These are phyloP conservation scores for Stegastes partitus DNA, from an alignment of 2,113 vertebrate genomes.

Conservation along the genomic window DNA sequence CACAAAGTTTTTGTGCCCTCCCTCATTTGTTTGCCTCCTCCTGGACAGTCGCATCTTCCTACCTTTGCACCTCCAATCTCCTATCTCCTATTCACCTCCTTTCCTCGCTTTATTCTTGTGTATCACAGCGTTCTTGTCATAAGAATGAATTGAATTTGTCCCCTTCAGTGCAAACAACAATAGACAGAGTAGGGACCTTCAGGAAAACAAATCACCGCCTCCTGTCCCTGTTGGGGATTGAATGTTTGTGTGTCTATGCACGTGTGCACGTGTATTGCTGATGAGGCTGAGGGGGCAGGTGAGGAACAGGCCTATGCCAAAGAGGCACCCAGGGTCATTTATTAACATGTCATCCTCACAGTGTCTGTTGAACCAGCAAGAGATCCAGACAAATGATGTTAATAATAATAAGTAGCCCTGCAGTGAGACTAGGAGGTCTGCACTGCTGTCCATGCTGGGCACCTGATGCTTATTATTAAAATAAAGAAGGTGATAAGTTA, in stretches of 20 bases:
- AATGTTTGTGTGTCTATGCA: constrained; percentile 78
- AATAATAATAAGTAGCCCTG: constrained; percentile 97
- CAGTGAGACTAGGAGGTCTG: constrained; percentile 89
- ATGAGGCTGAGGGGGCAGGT: constrained; percentile 82
- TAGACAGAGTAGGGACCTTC: constrained; percentile 96
- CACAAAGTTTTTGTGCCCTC: constrained; percentile 82
- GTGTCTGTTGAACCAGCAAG: constrained; percentile 93
- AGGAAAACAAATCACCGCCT: constrained; percentile 97
- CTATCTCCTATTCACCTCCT: constrained; percentile 29
- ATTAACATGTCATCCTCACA: constrained; percentile 95
- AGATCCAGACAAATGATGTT: constrained; percentile 98
- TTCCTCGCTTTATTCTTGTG: constrained; percentile 80
- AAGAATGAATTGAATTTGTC: constrained; percentile 99
- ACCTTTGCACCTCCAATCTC: constrained; percentile 46
- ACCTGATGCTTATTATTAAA: constrained; percentile 81
- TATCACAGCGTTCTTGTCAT: constrained; percentile 95
- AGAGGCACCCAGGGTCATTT: constrained; percentile 93
- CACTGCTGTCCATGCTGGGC: constrained; percentile 53
- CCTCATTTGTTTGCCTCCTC: constrained; percentile 88
- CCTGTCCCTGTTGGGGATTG: constrained; percentile 96
- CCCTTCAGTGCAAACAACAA: constrained; percentile 99
- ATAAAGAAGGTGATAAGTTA: constrained; percentile 46
- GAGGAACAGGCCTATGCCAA: constrained; percentile 94
- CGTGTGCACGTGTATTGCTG: constrained; percentile 77
- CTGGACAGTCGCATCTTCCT: constrained; percentile 63